These are phyloP conservation scores for Varroa destructor DNA, from an alignment of 1,140 invertebrate genomes.

Conservation along the genomic window DNA sequence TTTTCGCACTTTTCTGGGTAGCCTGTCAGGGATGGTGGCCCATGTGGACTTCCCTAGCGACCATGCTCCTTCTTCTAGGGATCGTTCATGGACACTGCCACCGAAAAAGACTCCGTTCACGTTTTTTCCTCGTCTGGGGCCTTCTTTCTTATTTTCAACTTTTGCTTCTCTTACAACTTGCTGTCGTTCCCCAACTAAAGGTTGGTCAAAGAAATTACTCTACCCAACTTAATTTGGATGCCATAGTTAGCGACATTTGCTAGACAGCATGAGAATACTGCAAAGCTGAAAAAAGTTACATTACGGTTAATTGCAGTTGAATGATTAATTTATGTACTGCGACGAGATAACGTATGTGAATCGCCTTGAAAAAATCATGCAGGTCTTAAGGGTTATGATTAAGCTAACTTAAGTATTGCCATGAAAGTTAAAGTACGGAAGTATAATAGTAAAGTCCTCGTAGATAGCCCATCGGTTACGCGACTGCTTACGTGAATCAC, in stretches of 20 bases:
- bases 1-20: neutral
- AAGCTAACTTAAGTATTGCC: too few relatives aligned
- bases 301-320: neutral
- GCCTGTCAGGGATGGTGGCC: neutral
- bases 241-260: too few relatives aligned
- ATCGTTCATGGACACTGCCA: conserved; percentile 7
- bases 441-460: too few relatives aligned
- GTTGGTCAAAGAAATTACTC: conserved; percentile 6
- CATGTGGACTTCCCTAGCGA: neutral
- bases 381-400: too few relatives aligned
- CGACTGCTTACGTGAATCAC: too few relatives aligned
- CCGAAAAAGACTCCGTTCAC: neutral
- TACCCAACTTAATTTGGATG: neutral
- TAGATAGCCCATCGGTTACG: too few relatives aligned
- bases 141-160: conserved; percentile 15
- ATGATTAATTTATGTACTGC: too few relatives aligned
- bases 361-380: too few relatives aligned
- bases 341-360: too few relatives aligned
- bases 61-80: conserved; percentile 11
- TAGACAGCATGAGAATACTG: too few relatives aligned
- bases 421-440: too few relatives aligned
- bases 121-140: conserved; percentile 24
- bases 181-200: conserved; percentile 13
- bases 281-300: neutral
- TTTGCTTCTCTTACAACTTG: conserved; percentile 7